These are phyloP conservation scores for Microcaecilia unicolor DNA, from an alignment of 2,797 vertebrate genomes.

Conservation along the genomic window DNA sequence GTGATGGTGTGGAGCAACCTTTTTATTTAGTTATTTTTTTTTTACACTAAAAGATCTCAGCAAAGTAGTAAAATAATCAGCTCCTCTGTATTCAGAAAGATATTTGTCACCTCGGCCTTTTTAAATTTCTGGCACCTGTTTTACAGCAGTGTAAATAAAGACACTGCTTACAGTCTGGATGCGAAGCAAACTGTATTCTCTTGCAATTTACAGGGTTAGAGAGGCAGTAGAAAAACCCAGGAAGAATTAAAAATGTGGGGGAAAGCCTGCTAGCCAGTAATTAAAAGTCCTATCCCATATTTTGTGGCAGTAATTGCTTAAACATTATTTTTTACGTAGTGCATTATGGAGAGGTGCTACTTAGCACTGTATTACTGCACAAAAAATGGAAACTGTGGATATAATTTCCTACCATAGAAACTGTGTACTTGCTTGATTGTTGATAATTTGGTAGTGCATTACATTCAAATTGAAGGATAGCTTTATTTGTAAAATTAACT, in stretches of 20 bases:
- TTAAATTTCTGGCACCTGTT: background rate
- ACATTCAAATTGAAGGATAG: slow-evolving; percentile 36
- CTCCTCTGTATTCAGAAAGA: slow-evolving; percentile 67
- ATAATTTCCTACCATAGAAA: slow-evolving; percentile 35
- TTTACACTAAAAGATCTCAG: slow-evolving; percentile 26
- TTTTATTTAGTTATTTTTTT: too few relatives aligned
- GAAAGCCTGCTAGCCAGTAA: slow-evolving; percentile 44
- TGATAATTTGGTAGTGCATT: slow-evolving; percentile 27
- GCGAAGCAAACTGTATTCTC: too few relatives aligned
- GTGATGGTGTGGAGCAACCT: slow-evolving; percentile 31
- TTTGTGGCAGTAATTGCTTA: slow-evolving; percentile 48
- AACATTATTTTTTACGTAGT: slow-evolving; percentile 45
- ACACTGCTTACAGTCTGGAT: background rate
- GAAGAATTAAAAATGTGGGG: slow-evolving; percentile 43
- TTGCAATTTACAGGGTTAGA: too few relatives aligned
- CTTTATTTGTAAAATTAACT: slow-evolving; percentile 8
- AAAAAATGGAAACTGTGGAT: slow-evolving; percentile 34
- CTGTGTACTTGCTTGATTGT: slow-evolving; percentile 26
- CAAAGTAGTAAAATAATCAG: slow-evolving; percentile 43
- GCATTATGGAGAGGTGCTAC: slow-evolving; percentile 43
- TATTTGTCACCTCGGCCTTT: slow-evolving; percentile 54
- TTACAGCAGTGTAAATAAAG: background rate
- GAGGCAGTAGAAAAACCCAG: slow-evolving; percentile 21
- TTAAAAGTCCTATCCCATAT: slow-evolving; percentile 39
- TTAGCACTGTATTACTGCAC: slow-evolving; percentile 37